phyloP scores from a whole-genome alignment of 2,113 vertebrate species.

The Malurus melanocephalus region DNA sequence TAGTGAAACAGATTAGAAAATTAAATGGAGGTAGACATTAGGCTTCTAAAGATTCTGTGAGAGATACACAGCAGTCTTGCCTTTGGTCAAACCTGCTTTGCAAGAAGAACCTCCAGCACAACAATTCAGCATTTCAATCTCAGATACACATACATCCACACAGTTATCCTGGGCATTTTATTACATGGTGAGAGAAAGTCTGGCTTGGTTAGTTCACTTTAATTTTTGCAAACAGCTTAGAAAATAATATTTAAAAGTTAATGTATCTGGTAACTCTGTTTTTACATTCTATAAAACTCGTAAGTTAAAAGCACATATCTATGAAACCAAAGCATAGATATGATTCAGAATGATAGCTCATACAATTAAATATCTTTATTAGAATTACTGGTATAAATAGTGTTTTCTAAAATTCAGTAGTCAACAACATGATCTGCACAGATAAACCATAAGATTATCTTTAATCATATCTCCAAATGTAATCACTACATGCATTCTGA shows the following conservation, averaged over 20 bases:
- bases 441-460: neutral
- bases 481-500: neutral
- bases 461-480: neutral
- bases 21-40: neutral
- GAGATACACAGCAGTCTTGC: neutral
- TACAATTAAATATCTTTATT: neutral
- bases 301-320: neutral
- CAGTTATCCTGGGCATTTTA: neutral
- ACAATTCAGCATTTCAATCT: neutral
- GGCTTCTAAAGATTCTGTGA: neutral
- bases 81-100: neutral
- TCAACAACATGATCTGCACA: neutral
- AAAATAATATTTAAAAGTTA: neutral
- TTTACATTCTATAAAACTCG: neutral
- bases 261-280: neutral
- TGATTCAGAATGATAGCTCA: neutral
- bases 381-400: neutral
- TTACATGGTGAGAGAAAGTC: neutral
- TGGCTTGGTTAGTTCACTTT: neutral
- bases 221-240: neutral
- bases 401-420: neutral
- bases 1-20: neutral
- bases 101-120: neutral
- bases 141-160: neutral
- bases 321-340: neutral